phyloP scores from a whole-genome alignment of 2,113 vertebrate species.

The Brachirus orientalis region DNA sequence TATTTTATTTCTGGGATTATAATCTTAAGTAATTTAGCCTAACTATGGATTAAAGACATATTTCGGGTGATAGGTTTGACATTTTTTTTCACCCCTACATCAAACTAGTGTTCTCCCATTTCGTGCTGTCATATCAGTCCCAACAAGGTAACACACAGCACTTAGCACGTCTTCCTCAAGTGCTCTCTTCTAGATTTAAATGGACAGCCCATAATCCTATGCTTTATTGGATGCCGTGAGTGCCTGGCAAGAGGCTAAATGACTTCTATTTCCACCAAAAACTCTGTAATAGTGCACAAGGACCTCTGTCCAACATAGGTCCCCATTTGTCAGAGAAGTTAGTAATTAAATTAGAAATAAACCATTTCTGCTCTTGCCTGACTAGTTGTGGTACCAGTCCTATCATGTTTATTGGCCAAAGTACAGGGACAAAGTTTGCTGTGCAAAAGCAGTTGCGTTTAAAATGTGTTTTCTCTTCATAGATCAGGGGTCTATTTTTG shows the following conservation, averaged over 20 bases:
- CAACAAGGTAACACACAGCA: conserved; percentile 30
- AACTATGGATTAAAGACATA: too few species aligned
- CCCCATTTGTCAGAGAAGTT: conserved; percentile 67
- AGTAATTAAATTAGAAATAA: conserved; percentile 71
- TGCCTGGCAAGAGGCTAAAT: conserved; percentile 61
- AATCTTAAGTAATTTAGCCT: too few species aligned
- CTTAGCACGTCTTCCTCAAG: conserved; percentile 28
- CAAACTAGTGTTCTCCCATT: conserved; percentile 14
- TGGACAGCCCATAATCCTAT: conserved; percentile 58
- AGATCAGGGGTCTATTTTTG: conserved; percentile 27
- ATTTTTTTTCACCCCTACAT: too few species aligned
- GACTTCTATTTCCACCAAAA: conserved; percentile 62
- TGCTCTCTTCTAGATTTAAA: conserved; percentile 43
- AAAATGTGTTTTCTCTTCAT: conserved; percentile 55
- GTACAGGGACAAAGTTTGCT: conserved; percentile 42
- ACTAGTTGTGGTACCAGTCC: conserved; percentile 42
- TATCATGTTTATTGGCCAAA: conserved; percentile 65
- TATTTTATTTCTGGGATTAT: too few species aligned
- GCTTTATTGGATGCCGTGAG: conserved; percentile 63
- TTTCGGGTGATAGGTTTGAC: too few species aligned
- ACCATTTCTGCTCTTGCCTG: conserved; percentile 55
- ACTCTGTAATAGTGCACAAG: conserved; percentile 59
- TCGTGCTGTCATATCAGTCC: conserved; percentile 29
- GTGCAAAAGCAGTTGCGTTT: conserved; percentile 39
- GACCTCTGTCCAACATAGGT: conserved; percentile 70